phyloP scores from a whole-genome alignment of 2,888 invertebrate species.

The Cheilosia soror region DNA sequence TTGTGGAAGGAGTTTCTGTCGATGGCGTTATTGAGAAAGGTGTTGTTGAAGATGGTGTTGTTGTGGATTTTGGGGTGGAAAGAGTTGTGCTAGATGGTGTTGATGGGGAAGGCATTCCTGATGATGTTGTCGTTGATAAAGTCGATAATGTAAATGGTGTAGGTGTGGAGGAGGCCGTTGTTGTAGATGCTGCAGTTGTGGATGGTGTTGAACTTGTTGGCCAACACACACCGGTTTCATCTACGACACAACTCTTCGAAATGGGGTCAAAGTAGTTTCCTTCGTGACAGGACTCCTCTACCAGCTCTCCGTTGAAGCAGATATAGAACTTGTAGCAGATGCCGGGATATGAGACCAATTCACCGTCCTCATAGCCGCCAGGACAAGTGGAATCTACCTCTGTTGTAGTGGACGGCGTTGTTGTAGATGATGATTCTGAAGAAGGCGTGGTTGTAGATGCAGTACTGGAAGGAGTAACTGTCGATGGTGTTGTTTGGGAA shows the following conservation, averaged over 20 bases:
- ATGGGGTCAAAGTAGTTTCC: conserved; percentile 27
- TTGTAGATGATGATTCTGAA: background rate
- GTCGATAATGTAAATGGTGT: conserved; percentile 5
- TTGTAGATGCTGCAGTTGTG: no score
- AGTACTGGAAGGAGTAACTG: conserved; percentile 6
- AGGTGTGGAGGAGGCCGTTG: background rate
- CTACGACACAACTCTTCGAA: conserved; percentile 34
- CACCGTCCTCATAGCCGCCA: conserved; percentile 68
- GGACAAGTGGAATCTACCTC: conserved; percentile 34
- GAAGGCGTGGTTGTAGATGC: background rate
- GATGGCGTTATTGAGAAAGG: no score
- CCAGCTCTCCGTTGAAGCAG: conserved; percentile 38
- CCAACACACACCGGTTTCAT: conserved; percentile 50
- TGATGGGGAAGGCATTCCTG: background rate
- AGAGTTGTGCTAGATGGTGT: no score
- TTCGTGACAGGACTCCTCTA: conserved; percentile 14
- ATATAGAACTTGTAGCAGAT: conserved; percentile 27
- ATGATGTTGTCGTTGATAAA: background rate
- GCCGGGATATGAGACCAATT: conserved; percentile 9
- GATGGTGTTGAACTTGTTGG: background rate
- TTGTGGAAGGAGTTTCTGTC: no score
- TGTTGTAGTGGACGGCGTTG: background rate
- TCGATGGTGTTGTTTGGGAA: background rate
- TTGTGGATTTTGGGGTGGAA: no score
- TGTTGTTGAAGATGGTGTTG: no score